Base-by-base conservation (phyloP, 2,797 vertebrate genomes). In the Melanotaenia maccullochi region DNA sequence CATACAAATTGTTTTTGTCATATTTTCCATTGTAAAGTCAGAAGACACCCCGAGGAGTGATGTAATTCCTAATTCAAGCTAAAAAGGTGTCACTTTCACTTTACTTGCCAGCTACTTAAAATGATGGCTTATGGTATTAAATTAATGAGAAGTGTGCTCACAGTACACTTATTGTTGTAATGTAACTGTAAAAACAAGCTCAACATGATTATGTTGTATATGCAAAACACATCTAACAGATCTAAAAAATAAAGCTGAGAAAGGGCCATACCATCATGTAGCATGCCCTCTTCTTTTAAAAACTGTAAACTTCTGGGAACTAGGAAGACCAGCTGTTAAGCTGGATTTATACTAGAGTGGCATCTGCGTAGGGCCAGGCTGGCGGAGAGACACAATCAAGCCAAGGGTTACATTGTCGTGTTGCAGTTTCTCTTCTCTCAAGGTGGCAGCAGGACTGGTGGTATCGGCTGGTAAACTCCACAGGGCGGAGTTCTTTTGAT, bases 11-110 rank as follows among this genome's bases (percentile, higher is more conserved):
- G 28, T 3, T 79, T 85, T 28, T 73, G 81, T 90, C 81, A 87
- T 82, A 78, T 79, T 90, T 91, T 89, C 87, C 89, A 75, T 64
- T 60, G 32, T 71, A 79, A 75, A 67, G 68, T 38, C 35, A 65
- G 28, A 79, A n/a, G 7, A 36, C 16, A 60, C 22, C 28, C 65
- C 72, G 61, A 75, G 75, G 71, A 84, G 47, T 33, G 73, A 36
- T 59, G 28, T 74, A 63, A 77, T 66, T 84, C 77, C 11, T 24
- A 56, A 72, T 51, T 71, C 33, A 56, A 65, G 59, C 68, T 76
- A 57, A 63, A 79, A 81, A 83, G 74, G 86, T 85, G 85, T 58
- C 72, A 78, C 25, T 71, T 82, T 84, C 64, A 65, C 47, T 35
- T 25, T 60, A 65, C 60, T 47, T 83, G 89, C 89, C 87, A 84